Evolutionary conservation across 2,113 vertebrate genomes (phyloP).

Genomic region (Prionailurus viverrinus): DNA sequence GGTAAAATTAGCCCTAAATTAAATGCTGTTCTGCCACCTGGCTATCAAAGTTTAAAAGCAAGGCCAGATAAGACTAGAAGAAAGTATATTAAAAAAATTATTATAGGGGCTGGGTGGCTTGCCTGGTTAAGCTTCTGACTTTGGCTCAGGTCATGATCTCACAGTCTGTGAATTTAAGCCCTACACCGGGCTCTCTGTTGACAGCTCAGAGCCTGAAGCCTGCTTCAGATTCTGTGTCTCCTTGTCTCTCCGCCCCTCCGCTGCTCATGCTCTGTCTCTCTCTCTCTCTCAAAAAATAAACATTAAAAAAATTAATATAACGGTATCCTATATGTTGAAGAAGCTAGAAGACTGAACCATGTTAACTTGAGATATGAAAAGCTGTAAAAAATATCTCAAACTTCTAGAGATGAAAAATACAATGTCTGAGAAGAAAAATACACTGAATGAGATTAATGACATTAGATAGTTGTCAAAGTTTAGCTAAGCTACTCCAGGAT

Average conservation of each 20-base stretch:
- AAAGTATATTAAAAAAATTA: neutral
- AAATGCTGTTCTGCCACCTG: neutral
- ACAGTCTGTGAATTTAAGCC: no score
- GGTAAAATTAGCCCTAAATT: constrained; percentile 24
- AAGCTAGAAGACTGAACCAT: neutral
- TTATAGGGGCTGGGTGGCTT: no score
- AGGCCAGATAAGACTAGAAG: neutral
- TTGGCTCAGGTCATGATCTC: no score
- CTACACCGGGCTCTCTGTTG: no score
- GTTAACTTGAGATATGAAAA: neutral
- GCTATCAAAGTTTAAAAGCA: constrained; percentile 36
- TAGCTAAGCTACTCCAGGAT: neutral
- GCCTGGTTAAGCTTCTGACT: no score
- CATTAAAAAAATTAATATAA: neutral
- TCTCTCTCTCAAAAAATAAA: no score
- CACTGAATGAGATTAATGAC: neutral
- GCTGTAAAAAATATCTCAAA: neutral
- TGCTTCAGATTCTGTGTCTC: no score
- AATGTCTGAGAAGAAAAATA: constrained; percentile 11
- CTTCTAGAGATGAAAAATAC: constrained; percentile 34
- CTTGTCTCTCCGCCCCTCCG: no score
- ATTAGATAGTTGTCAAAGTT: neutral
- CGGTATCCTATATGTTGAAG: neutral
- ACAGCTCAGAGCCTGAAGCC: no score
- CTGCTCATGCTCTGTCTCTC: no score